These are phyloP conservation scores for Herminia tarsipennalis DNA, from an alignment of 2,888 invertebrate genomes.

Conservation along the genomic window DNA sequence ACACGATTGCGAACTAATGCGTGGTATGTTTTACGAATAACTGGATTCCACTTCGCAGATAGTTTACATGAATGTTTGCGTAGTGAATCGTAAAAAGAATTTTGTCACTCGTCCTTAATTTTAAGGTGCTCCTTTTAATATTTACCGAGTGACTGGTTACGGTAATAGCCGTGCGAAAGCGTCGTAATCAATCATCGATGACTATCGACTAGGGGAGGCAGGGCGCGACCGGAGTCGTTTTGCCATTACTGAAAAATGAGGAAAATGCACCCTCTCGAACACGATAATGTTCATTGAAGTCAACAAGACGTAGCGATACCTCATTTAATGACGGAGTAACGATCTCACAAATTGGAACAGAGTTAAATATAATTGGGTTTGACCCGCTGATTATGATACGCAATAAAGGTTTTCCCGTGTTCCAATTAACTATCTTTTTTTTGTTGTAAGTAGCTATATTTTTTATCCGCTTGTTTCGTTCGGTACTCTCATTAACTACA, in stretches of 20 bases:
- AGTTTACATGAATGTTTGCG: neutral
- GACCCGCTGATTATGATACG: conserved; percentile 13
- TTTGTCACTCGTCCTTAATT: conserved; percentile 44
- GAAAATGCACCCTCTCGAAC: conserved; percentile 46
- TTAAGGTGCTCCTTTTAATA: conserved; percentile 52
- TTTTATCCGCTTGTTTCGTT: neutral
- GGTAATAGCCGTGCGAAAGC: conserved; percentile 56
- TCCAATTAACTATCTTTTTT: conserved; percentile 15
- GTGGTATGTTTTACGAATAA: neutral
- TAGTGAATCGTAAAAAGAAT: conserved; percentile 16
- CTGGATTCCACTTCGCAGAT: no score
- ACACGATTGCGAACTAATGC: no score
- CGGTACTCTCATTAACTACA: no score
- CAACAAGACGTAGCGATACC: conserved; percentile 38
- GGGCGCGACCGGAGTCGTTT: conserved; percentile 43
- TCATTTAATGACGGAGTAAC: conserved; percentile 31
- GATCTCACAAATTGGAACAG: conserved; percentile 36
- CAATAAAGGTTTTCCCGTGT: conserved; percentile 17
- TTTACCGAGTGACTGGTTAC: conserved; percentile 60
- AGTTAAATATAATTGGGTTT: conserved; percentile 31
- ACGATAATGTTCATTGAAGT: conserved; percentile 47
- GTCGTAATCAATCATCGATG: conserved; percentile 63
- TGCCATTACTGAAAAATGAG: conserved; percentile 56
- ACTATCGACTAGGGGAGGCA: conserved; percentile 49
- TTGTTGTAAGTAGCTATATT: neutral